These are phyloP conservation scores for Cryptotis parvus DNA, from an alignment of 2,113 vertebrate genomes.

Conservation along the genomic window DNA sequence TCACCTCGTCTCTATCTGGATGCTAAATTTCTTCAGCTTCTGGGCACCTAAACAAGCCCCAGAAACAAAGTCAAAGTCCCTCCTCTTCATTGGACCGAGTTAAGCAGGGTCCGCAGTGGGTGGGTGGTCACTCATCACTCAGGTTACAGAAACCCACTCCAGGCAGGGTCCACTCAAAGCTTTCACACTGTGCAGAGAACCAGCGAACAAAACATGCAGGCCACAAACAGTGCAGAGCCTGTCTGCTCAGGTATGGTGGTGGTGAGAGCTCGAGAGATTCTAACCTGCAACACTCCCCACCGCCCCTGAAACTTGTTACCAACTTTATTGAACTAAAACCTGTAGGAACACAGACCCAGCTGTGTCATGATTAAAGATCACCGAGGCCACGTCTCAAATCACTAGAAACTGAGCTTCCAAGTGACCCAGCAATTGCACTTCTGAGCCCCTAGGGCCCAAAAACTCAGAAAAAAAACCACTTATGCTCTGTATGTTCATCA, in stretches of 20 bases:
- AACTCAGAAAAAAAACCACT: too few relatives aligned
- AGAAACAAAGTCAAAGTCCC: slow-evolving; percentile 23
- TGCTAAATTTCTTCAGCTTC: not conserved
- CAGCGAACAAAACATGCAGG: not conserved
- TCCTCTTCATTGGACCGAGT: not conserved
- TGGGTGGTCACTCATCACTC: not conserved
- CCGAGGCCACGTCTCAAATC: too few relatives aligned
- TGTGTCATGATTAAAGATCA: slow-evolving; percentile 18
- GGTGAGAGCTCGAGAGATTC: slow-evolving; percentile 1
- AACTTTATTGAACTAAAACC: not conserved
- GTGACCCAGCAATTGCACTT: too few relatives aligned
- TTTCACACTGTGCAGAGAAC: not conserved
- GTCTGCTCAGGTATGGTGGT: not conserved
- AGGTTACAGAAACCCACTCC: not conserved
- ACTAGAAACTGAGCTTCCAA: too few relatives aligned
- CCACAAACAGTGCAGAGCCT: not conserved
- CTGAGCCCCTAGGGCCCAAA: too few relatives aligned
- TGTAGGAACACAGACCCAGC: not conserved
- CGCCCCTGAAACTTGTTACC: not conserved
- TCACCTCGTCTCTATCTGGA: not conserved
- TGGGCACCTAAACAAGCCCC: not conserved
- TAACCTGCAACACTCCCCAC: too few relatives aligned
- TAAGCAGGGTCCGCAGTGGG: not conserved
- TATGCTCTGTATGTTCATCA: too few relatives aligned
- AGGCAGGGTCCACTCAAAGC: not conserved